Percentiles rank a stretch among this genome's conserved stretches.
Conservation (phyloP, 2,888 invertebrate genomes). For the Mycalesis mineus region DNA sequence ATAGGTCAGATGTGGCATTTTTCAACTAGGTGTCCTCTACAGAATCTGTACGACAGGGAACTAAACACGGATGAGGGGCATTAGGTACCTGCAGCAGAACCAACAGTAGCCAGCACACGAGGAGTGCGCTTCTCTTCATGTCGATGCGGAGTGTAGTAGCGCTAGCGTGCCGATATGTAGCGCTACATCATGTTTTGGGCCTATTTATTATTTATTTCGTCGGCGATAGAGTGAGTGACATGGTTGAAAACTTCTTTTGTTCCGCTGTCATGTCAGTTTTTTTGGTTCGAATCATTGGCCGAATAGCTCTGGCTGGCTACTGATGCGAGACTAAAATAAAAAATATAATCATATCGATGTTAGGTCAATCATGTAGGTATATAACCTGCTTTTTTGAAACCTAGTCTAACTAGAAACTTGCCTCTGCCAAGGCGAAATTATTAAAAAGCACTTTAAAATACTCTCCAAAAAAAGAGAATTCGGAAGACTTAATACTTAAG, state of each 20-base stretch:
- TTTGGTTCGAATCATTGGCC: background rate
- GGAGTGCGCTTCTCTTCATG: constrained; percentile 47
- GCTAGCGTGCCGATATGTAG: constrained; percentile 6
- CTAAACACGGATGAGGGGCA: too few species aligned
- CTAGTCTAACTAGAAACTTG: too few species aligned
- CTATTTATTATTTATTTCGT: constrained; percentile 37
- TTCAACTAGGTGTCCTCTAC: too few species aligned
- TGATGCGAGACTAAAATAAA: background rate
- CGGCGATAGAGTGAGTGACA: constrained; percentile 49
- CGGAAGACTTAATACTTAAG: too few species aligned
- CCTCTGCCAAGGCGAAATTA: too few species aligned
- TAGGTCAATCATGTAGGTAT: too few species aligned
- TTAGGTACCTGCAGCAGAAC: constrained; percentile 55
- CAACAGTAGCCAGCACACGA: constrained; percentile 54
- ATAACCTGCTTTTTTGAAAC: too few species aligned
- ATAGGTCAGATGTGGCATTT: too few species aligned
- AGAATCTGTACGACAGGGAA: too few species aligned
- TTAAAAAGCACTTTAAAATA: too few species aligned
- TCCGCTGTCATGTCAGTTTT: constrained; percentile 36
- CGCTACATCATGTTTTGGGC: constrained; percentile 45
- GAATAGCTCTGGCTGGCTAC: background rate
- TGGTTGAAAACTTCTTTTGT: constrained; percentile 57
- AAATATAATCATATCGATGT: too few species aligned
- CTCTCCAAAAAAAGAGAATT: too few species aligned
- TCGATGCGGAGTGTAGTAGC: constrained; percentile 5